Conservation (phyloP, 2,113 vertebrate genomes). For the Fukomys damarensis region DNA sequence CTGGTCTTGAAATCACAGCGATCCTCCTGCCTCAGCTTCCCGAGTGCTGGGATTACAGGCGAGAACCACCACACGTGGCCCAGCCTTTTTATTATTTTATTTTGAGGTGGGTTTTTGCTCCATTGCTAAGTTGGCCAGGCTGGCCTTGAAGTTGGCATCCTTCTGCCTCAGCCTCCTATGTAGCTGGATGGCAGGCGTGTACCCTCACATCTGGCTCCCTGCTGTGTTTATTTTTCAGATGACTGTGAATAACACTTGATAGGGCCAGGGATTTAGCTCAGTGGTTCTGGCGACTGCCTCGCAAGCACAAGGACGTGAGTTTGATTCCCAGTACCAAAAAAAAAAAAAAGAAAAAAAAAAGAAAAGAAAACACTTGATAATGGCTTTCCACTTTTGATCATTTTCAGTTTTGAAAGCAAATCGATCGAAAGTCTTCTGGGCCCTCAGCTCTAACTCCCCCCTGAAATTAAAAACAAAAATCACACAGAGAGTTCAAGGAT, state of each 20-base stretch:
- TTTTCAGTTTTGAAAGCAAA: neutral
- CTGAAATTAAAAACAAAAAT: neutral
- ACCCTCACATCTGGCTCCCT: neutral
- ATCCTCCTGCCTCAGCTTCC: too few species aligned
- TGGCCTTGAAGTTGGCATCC: neutral
- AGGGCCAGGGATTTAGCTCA: too few species aligned
- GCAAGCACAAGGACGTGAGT: too few species aligned
- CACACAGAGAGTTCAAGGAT: neutral
- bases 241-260: neutral
- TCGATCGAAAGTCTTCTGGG: neutral
- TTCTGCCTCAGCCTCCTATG: neutral
- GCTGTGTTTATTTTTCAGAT: neutral
- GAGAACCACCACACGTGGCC: too few species aligned
- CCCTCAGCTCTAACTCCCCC: neutral
- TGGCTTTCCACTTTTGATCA: neutral
- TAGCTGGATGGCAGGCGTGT: neutral
- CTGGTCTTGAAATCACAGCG: too few species aligned
- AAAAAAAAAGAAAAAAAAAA: too few species aligned
- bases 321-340: too few species aligned
- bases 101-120: neutral
- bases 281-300: too few species aligned
- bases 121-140: neutral
- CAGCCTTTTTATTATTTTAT: neutral
- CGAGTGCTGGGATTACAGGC: too few species aligned
- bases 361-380: too few species aligned